Evolutionary conservation across 2,113 vertebrate species (phyloP).

Genomic region (Antechinus flavipes): DNA sequence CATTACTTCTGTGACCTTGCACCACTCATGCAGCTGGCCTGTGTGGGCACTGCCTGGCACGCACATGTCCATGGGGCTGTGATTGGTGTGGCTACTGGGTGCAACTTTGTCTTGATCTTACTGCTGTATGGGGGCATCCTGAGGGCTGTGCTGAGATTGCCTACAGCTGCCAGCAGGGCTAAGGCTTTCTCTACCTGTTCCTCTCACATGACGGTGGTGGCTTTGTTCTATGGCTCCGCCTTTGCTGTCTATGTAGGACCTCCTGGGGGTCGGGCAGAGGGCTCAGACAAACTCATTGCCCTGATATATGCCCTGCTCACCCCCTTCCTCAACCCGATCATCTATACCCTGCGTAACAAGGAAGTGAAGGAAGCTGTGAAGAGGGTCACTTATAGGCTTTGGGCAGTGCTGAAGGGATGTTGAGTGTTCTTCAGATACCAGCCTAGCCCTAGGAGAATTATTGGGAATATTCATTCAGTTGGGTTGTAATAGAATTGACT

Average conservation of each 20-base stretch:
- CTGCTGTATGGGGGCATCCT: conserved; percentile 55
- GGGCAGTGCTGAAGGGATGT: background rate
- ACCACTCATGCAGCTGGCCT: conserved; percentile 65
- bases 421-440: background rate
- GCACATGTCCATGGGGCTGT: conserved; percentile 18
- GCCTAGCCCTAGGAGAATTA: background rate
- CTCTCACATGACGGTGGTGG: conserved; percentile 54
- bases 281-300: conserved; percentile 40
- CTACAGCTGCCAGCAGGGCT: conserved; percentile 38
- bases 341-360: conserved; percentile 63
- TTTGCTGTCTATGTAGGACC: conserved; percentile 60
- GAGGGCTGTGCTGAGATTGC: conserved; percentile 36
- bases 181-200: conserved; percentile 67
- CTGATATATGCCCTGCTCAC: conserved; percentile 57
- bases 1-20: conserved; percentile 80
- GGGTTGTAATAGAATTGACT: background rate
- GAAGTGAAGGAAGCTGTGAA: conserved; percentile 56
- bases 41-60: conserved; percentile 63
- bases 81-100: conserved; percentile 50
- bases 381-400: conserved; percentile 9
- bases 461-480: background rate
- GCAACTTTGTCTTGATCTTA: conserved; percentile 58
- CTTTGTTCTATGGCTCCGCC: conserved; percentile 64
- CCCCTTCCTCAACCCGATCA: conserved; percentile 62
- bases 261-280: background rate